Percentiles rank a stretch among this genome's conserved stretches.
phyloP scores from a whole-genome alignment of 2,797 vertebrate species.

The Dendrocincla fuliginosa region DNA sequence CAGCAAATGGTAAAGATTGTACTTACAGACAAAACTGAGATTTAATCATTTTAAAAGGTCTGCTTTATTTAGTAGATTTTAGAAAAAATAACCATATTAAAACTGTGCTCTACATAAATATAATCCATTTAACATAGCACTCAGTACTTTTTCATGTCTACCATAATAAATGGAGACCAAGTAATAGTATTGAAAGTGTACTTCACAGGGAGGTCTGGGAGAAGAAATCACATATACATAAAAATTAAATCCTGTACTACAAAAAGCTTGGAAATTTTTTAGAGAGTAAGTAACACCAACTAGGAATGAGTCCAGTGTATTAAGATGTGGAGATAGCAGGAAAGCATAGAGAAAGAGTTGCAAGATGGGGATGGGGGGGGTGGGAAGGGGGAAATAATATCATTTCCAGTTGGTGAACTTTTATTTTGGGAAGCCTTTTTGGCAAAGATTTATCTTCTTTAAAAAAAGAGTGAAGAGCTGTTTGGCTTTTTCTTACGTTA shows the following conservation, averaged over 20 bases:
- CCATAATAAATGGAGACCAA: neutral
- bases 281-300: neutral
- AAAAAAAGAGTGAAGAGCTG: neutral
- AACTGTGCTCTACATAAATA: neutral
- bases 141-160: neutral
- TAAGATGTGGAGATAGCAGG: neutral
- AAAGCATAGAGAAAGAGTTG: neutral
- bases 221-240: neutral
- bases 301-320: neutral
- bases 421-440: neutral
- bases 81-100: neutral
- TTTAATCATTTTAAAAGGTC: neutral
- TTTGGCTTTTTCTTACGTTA: neutral
- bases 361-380: neutral
- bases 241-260: neutral
- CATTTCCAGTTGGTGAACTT: neutral
- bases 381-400: neutral
- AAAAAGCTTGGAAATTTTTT: neutral
- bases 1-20: neutral
- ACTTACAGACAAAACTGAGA: neutral
- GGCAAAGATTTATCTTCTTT: neutral
- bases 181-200: neutral
- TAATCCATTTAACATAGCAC: neutral
- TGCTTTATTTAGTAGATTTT: neutral
- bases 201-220: neutral